These are phyloP conservation scores for Arbacia lixula DNA, from an alignment of 53 echinoderm and acorn worm species.

Conservation along the genomic window DNA sequence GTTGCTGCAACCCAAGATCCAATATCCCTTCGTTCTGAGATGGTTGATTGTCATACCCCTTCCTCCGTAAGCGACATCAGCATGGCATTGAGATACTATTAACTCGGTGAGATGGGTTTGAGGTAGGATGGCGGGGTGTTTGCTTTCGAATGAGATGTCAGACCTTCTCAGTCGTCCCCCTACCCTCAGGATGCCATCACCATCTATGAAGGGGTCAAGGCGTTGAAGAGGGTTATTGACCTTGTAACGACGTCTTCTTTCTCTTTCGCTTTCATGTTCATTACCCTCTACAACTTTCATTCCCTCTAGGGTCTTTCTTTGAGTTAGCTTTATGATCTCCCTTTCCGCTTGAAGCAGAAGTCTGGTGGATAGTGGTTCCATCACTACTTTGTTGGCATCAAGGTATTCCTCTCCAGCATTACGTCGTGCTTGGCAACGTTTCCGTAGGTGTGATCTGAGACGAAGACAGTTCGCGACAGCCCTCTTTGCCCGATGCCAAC, in stretches of 20 bases:
- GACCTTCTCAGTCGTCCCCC: constrained; percentile 46
- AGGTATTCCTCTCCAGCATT: not conserved
- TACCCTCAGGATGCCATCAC: constrained; percentile 50
- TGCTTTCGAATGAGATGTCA: constrained; percentile 30
- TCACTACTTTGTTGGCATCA: constrained; percentile 17
- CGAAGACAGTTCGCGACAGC: constrained; percentile 56
- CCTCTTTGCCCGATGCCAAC: constrained; percentile 33
- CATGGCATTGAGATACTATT: not conserved
- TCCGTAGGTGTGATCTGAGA: constrained; percentile 32
- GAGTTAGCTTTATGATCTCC: constrained; percentile 21
- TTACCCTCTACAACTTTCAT: constrained; percentile 16
- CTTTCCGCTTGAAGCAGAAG: constrained; percentile 39
- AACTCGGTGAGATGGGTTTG: constrained; percentile 42
- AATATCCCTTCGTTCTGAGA: constrained; percentile 44
- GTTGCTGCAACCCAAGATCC: constrained; percentile 45
- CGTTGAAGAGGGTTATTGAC: constrained; percentile 16
- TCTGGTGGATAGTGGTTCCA: not conserved
- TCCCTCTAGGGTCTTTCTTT: constrained; percentile 21
- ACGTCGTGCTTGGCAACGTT: not conserved
- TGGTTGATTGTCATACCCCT: constrained; percentile 53
- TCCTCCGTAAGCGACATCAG: constrained; percentile 49
- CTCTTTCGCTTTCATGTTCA: not conserved
- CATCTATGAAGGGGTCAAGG: constrained; percentile 63
- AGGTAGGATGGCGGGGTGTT: constrained; percentile 71
- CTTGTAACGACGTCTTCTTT: not conserved